Base-by-base conservation (phyloP, 2,888 invertebrate species). In the Chrysotoxum bicinctum region DNA sequence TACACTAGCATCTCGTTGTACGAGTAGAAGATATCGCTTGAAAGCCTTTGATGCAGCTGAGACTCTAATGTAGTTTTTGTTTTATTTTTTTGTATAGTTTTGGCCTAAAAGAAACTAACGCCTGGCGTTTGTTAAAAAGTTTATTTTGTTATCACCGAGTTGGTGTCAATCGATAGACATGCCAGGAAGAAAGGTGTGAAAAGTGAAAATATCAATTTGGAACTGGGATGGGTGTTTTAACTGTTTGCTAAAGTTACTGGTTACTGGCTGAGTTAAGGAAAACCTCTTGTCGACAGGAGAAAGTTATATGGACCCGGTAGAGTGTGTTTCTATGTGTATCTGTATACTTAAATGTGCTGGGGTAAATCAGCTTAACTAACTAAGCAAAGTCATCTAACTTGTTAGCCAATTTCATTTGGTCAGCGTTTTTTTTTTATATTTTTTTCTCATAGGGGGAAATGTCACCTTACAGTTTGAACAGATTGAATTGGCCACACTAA, bases 381-480 rank as follows among this genome's bases (percentile, higher is more conserved):
- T 43, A 26, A 32, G 43, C 32, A 62, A 62, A 78, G 78, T 45
- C 77, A 83, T 69, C 73, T 69, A 62, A 83, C 83, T 70, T 69
- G 83, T 83, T 83, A 62, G 68, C 56, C 73, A 74, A 74, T 74
- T 50, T 64, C 62, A 74, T 74, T 74, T 74, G 79, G 83, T 79
- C 74, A 74, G 64, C 9, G 21, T 62, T 62, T 26, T 30, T n/a
- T 40, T 16, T 54, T 16, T 32, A 7, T 45, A 16, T 14, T 7
- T 52, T 45, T 79, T 60, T 58, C 60, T 40, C 19, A 40, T 52
- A 62, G 52, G 69, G 60, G 69, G 79, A 83, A 79, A 79, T 83
- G 79, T 83, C 83, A 83, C 83, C 82, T 62, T 32, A 50, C 70
- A 60, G 32, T 40, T 52, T 68, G 50, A 30, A 54, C 52, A 77